Evolutionary conservation across 2,113 vertebrate species (phyloP), one percentile per base, ranked within the genome.

Genomic region (Syrrhaptes paradoxus): DNA sequence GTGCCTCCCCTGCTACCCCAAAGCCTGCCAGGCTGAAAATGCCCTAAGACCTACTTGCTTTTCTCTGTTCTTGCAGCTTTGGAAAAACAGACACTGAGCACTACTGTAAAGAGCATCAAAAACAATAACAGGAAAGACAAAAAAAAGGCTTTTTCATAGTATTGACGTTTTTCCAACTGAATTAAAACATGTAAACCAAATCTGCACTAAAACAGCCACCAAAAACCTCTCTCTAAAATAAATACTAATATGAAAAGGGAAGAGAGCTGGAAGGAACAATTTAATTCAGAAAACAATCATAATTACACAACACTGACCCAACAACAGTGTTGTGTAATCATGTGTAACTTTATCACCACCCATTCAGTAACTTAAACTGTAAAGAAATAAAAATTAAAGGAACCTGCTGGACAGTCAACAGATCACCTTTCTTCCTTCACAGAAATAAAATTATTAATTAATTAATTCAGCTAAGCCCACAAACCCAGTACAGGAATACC

Each of bases 401-500:
- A 45, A 16, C 28, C 70, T 24, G n/a, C 70, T 66, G 84, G 68
- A 82, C 48, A 83, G 87, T 26, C 75, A 71, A 62, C 54, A 16
- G 63, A 71, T 10, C 49, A 55, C 43, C 45, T 78, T 76, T 58
- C 29, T 16, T 84, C 78, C 26, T 75, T 32, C 38, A 46, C 41
- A 62, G 63, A 85, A 84, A 96, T 85, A 55, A 74, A 49, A 65
- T 92, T 66, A 76, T 48, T 96, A 86, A 97, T 92, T 96, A 85
- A 94, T 87, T 4, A 94, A 90, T 85, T 86, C 76, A 91, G 8
- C 80, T 85, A 74, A 79, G 46, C 57, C 55, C 43, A 54, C 0
- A 18, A 86, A 45, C 24, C 46, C 59, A 78, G 34, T 1, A 89
- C 79, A 45, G 87, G 77, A 90, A 91, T 25, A 16, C 25, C 57